Evolutionary conservation across 2,888 invertebrate genomes (phyloP).

Genomic region (Autographa gamma): DNA sequence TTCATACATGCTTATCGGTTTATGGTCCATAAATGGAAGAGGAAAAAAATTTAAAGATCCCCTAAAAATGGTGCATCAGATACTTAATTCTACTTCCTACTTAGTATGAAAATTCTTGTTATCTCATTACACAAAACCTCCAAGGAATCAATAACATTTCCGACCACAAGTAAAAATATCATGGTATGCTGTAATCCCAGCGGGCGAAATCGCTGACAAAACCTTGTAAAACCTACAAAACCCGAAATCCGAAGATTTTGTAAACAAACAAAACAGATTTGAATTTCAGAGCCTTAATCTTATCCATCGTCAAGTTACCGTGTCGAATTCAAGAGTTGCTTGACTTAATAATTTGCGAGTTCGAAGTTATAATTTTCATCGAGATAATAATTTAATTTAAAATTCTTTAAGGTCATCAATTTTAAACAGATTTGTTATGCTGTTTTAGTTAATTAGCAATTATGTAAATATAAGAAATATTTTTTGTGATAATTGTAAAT

Average conservation of each 20-base stretch:
- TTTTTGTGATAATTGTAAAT: too few relatives aligned
- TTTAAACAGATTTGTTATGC: not conserved
- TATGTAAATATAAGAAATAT: too few relatives aligned
- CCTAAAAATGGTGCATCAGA: too few relatives aligned
- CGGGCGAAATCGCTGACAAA: not conserved
- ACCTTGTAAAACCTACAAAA: not conserved
- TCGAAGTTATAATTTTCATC: not conserved
- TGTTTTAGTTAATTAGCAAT: too few relatives aligned
- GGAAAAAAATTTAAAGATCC: too few relatives aligned
- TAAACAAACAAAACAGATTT: conserved; percentile 2
- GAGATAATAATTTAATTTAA: not conserved
- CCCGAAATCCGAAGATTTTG: not conserved
- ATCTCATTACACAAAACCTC: too few relatives aligned
- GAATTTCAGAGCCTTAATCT: conserved; percentile 4
- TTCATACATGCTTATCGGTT: too few relatives aligned
- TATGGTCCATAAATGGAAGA: too few relatives aligned
- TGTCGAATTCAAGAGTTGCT: conserved; percentile 1
- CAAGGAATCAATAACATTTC: not conserved
- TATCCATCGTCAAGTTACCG: conserved; percentile 4
- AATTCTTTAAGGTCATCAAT: not conserved
- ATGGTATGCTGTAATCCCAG: not conserved
- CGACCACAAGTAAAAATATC: not conserved
- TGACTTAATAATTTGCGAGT: conserved; percentile 3
- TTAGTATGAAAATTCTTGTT: too few relatives aligned
- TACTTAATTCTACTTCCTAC: too few relatives aligned